Conservation (phyloP, 2,888 invertebrate species). For the Microctonus brassicae region DNA sequence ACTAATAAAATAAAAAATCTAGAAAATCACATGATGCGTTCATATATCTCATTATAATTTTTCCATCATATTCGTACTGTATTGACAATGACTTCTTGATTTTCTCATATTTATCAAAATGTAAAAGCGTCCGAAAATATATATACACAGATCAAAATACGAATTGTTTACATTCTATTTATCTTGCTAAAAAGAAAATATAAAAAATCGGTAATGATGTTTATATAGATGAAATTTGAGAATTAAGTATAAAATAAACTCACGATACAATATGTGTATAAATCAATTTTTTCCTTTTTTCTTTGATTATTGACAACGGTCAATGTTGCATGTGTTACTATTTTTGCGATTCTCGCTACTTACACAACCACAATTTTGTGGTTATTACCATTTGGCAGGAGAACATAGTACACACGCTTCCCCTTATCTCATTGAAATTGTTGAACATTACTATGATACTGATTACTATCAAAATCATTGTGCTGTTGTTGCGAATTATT, state of each 20-base stretch:
- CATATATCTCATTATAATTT: no score
- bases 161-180: no score
- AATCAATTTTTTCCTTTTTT: not conserved
- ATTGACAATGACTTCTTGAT: no score
- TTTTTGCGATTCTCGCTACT: slow-evolving; percentile 37
- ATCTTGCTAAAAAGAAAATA: slow-evolving; percentile 20
- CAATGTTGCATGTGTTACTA: slow-evolving; percentile 21
- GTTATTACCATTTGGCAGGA: slow-evolving; percentile 68
- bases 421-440: slow-evolving; percentile 69
- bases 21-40: no score
- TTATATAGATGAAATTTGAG: not conserved
- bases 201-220: not conserved
- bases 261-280: not conserved
- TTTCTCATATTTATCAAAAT: no score
- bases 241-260: not conserved
- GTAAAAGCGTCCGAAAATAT: no score
- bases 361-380: slow-evolving; percentile 67
- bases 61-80: no score
- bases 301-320: not conserved
- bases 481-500: slow-evolving; percentile 48
- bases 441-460: slow-evolving; percentile 63
- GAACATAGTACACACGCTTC: slow-evolving; percentile 69
- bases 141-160: no score
- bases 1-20: no score
- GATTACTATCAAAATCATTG: slow-evolving; percentile 55